Evolutionary conservation across 2,797 vertebrate genomes (phyloP).

Genomic region (Anguilla marmorata): DNA sequence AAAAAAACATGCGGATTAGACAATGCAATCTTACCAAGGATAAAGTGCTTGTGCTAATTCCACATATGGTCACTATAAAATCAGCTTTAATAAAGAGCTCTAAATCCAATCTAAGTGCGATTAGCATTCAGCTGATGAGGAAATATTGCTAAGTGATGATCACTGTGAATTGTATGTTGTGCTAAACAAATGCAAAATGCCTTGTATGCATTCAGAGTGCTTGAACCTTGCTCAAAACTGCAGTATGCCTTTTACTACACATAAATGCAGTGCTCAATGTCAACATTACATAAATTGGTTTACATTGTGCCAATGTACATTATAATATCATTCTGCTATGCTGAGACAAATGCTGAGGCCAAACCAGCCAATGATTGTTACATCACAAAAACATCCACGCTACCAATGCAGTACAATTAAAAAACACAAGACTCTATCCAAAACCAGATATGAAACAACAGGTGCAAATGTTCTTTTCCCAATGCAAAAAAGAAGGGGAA

Average conservation of each 20-base stretch:
- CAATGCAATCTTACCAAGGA: slow-evolving; percentile 55
- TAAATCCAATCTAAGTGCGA: slow-evolving; percentile 75
- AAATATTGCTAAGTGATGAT: slow-evolving; percentile 67
- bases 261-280: not conserved
- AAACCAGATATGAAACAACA: not conserved
- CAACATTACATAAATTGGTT: not conserved
- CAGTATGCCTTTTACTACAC: not conserved
- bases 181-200: slow-evolving; percentile 17
- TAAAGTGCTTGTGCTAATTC: slow-evolving; percentile 76
- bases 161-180: not conserved
- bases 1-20: slow-evolving; percentile 36
- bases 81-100: slow-evolving; percentile 70
- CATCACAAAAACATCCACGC: not conserved
- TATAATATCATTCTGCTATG: not conserved
- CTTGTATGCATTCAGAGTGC: slow-evolving; percentile 6
- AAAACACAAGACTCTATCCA: not conserved
- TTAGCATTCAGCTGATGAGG: slow-evolving; percentile 75
- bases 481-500: slow-evolving; percentile 36
- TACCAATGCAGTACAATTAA: not conserved
- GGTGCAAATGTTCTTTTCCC: not conserved
- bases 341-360: not conserved
- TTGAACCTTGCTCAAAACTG: slow-evolving; percentile 17
- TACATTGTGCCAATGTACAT: not conserved
- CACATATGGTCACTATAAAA: slow-evolving; percentile 75
- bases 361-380: not conserved